Percentiles rank a stretch among this genome's conserved stretches.
phyloP scores from a whole-genome alignment of 2,888 invertebrate genomes.

The Agrotis exclamationis region DNA sequence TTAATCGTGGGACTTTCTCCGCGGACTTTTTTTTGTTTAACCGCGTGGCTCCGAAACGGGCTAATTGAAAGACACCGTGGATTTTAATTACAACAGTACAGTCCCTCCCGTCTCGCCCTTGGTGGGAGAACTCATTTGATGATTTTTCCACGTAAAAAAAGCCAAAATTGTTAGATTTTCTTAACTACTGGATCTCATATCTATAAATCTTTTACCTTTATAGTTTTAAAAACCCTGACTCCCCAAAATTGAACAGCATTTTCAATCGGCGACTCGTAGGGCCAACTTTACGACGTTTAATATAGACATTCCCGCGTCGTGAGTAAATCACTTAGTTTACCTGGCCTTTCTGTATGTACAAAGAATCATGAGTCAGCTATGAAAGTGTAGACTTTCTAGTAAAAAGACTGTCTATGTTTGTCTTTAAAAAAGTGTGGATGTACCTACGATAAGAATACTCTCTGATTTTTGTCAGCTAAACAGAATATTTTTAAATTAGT shows the following conservation, averaged over 20 bases:
- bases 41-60: too few relatives aligned
- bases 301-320: slow-evolving; percentile 73
- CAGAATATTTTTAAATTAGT: too few relatives aligned
- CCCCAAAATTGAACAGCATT: slow-evolving; percentile 36
- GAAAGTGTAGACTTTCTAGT: background rate
- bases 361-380: background rate
- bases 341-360: slow-evolving; percentile 22
- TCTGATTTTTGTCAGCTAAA: too few relatives aligned
- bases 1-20: too few relatives aligned
- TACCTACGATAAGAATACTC: too few relatives aligned
- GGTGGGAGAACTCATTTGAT: too few relatives aligned
- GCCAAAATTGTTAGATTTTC: background rate
- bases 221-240: slow-evolving; percentile 27
- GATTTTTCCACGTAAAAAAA: too few relatives aligned
- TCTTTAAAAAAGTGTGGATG: background rate
- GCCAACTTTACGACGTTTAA: slow-evolving; percentile 76
- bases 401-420: background rate
- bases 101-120: too few relatives aligned
- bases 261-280: slow-evolving; percentile 46
- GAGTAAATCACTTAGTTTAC: slow-evolving; percentile 69
- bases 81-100: too few relatives aligned
- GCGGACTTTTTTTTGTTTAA: too few relatives aligned
- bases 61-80: too few relatives aligned
- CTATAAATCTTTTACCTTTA: background rate
- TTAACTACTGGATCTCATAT: background rate